Percentiles rank a stretch among this genome's conserved stretches.
Evolutionary conservation across 1,140 invertebrate genomes (phyloP).

Genomic region (Diachasmimorpha longicaudata): DNA sequence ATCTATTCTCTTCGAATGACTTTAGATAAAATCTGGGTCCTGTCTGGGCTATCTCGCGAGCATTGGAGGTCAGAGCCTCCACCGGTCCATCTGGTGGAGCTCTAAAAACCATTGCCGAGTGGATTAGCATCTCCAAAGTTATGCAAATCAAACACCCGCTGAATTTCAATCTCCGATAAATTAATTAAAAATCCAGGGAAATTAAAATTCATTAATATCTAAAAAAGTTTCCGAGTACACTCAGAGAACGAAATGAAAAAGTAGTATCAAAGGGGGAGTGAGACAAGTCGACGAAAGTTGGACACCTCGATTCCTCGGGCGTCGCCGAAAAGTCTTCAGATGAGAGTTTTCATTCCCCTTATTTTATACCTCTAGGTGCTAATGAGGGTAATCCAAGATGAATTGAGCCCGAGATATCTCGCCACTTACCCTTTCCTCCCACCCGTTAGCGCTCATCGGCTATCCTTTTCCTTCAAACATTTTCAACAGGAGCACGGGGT

Average conservation of each 20-base stretch:
- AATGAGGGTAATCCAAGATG: conserved; percentile 10
- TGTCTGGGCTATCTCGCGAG: too few relatives aligned
- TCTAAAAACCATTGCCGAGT: too few relatives aligned
- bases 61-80: too few relatives aligned
- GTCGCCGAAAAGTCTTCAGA: neutral
- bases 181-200: neutral
- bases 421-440: neutral
- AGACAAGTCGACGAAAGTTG: neutral
- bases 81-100: too few relatives aligned
- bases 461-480: neutral
- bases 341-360: neutral
- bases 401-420: conserved; percentile 1
- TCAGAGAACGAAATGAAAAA: neutral
- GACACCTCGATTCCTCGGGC: neutral
- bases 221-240: neutral
- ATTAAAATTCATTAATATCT: neutral
- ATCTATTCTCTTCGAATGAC: too few relatives aligned
- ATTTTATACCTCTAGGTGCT: conserved; percentile 8
- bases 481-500: neutral
- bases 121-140: too few relatives aligned
- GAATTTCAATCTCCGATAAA: neutral
- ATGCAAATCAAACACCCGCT: too few relatives aligned
- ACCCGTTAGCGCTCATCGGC: too few relatives aligned
- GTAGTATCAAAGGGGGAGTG: neutral
- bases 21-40: too few relatives aligned